phyloP scores from a whole-genome alignment of 2,888 invertebrate species.

The Pammene fasciana region DNA sequence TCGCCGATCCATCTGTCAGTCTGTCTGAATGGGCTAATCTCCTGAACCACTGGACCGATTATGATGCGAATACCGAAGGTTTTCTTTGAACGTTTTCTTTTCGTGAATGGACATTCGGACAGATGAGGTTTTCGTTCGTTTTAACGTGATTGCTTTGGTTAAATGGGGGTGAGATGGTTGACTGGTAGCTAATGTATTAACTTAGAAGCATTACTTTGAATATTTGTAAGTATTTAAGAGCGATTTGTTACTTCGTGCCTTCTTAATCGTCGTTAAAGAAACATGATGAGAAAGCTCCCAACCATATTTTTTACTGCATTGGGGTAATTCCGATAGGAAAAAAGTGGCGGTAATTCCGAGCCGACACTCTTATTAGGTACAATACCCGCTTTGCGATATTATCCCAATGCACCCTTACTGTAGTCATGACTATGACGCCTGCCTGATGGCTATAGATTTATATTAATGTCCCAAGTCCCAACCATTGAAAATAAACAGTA shows the following conservation, averaged over 20 bases:
- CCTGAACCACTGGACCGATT: constrained; percentile 39
- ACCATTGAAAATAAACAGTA: too few species aligned
- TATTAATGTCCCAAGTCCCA: too few species aligned
- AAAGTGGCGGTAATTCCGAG: too few species aligned
- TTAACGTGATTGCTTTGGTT: constrained; percentile 25
- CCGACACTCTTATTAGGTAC: too few species aligned
- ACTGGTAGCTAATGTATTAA: neutral
- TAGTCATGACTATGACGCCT: neutral
- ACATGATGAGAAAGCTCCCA: too few species aligned
- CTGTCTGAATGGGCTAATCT: constrained; percentile 36
- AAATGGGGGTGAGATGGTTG: constrained; percentile 3
- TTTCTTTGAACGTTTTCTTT: constrained; percentile 28
- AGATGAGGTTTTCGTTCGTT: constrained; percentile 27
- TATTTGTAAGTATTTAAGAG: neutral
- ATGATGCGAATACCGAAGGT: constrained; percentile 32
- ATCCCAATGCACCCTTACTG: too few species aligned
- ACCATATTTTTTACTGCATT: too few species aligned
- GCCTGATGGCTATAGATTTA: too few species aligned
- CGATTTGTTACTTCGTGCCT: too few species aligned
- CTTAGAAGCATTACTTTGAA: neutral
- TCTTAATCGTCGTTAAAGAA: too few species aligned
- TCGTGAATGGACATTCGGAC: constrained; percentile 22
- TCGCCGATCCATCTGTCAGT: constrained; percentile 39
- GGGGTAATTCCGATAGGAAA: too few species aligned
- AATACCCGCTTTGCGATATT: too few species aligned